A percentile compares a stretch with the other conserved stretches of the same genome.
Evolutionary conservation across 2,888 invertebrate species (phyloP).

Genomic region (Acleris cristana): DNA sequence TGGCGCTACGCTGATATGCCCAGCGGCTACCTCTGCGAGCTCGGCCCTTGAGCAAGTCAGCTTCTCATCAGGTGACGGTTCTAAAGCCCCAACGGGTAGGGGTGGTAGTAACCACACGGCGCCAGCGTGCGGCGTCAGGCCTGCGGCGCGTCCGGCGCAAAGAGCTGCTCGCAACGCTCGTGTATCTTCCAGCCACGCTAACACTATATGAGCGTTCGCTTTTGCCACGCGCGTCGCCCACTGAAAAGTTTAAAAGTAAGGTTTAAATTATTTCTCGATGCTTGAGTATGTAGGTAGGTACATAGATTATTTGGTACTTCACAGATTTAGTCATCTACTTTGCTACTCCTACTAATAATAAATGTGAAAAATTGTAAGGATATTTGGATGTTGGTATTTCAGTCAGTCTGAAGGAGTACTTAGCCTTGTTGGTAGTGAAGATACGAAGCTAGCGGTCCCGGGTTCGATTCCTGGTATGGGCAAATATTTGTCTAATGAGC

Average conservation of each 20-base stretch:
- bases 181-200: constrained; percentile 90
- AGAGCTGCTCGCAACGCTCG: constrained; percentile 89
- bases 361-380: too few species aligned
- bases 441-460: too few species aligned
- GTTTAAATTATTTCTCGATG: neutral
- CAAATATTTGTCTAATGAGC: too few species aligned
- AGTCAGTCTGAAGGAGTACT: too few species aligned
- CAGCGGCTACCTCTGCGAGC: constrained; percentile 51
- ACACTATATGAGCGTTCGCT: constrained; percentile 88
- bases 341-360: too few species aligned
- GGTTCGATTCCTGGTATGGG: too few species aligned
- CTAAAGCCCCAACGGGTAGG: constrained; percentile 87
- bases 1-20: constrained; percentile 57
- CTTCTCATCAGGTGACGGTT: constrained; percentile 83
- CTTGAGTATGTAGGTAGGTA: neutral
- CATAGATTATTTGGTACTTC: too few species aligned
- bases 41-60: constrained; percentile 76
- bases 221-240: constrained; percentile 60
- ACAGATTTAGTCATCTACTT: too few species aligned
- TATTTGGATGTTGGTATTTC: too few species aligned
- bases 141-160: constrained; percentile 90
- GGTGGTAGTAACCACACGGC: constrained; percentile 95
- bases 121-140: constrained; percentile 88
- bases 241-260: constrained; percentile 37
- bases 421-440: too few species aligned